phyloP scores from a whole-genome alignment of 2,888 invertebrate genomes.

The Leucozona laternaria region DNA sequence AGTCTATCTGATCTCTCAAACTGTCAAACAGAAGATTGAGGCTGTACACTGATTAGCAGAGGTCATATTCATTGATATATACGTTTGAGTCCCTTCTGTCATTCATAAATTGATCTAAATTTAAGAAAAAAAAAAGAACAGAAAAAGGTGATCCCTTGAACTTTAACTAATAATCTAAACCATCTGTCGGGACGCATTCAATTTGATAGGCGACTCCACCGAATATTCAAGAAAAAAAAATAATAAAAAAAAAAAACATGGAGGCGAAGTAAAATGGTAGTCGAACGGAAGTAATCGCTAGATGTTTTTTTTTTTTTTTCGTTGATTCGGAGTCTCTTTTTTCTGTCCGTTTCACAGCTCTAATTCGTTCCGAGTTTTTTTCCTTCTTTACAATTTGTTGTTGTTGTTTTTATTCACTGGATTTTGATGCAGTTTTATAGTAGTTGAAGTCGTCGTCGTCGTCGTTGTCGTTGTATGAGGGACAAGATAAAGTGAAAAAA shows the following conservation, averaged over 20 bases:
- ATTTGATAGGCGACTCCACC: constrained; percentile 43
- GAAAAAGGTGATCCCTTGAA: constrained; percentile 60
- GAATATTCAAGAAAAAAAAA: neutral
- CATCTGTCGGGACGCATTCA: constrained; percentile 71
- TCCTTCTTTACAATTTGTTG: neutral
- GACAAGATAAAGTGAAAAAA: constrained; percentile 52
- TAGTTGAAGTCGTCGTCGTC: neutral
- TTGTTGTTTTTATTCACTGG: constrained; percentile 9
- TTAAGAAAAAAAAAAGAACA: constrained; percentile 14
- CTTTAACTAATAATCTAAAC: constrained; percentile 63
- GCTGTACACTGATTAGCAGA: constrained; percentile 56
- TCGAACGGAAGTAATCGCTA: constrained; percentile 69
- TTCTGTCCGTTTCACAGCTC: constrained; percentile 26
- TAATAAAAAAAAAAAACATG: constrained; percentile 16
- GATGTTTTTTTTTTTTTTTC: constrained; percentile 21
- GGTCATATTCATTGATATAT: constrained; percentile 45
- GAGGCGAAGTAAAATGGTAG: constrained; percentile 28
- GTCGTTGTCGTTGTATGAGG: neutral
- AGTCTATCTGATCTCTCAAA: constrained; percentile 30
- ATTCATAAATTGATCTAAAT: constrained; percentile 59
- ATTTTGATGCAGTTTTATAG: constrained; percentile 22
- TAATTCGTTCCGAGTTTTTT: constrained; percentile 29
- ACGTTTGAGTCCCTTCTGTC: constrained; percentile 36
- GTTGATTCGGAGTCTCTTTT: constrained; percentile 11
- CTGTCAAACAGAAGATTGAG: constrained; percentile 41